phyloP scores from a whole-genome alignment of 2,888 invertebrate genomes.

The Pseudoips prasinana region DNA sequence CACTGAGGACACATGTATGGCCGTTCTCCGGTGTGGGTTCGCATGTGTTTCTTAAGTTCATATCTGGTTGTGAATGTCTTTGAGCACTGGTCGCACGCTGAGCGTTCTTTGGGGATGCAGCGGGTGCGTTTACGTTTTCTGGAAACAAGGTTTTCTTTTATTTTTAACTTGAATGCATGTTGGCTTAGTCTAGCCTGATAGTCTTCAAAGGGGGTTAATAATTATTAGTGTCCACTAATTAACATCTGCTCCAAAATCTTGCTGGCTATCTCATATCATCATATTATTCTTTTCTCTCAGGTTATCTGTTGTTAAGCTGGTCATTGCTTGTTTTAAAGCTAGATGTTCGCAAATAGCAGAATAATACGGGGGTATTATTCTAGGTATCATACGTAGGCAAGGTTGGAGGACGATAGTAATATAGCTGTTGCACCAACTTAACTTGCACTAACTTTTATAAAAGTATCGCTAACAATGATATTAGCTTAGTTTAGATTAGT shows the following conservation, averaged over 20 bases:
- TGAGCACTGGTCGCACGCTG: slow-evolving; percentile 54
- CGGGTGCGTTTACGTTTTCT: slow-evolving; percentile 34
- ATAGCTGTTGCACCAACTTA: no score
- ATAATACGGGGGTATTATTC: no score
- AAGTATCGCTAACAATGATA: no score
- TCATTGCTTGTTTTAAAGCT: no score
- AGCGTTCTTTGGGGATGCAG: slow-evolving; percentile 36
- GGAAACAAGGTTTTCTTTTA: slow-evolving; percentile 6
- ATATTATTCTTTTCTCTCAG: background rate
- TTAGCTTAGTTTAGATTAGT: no score
- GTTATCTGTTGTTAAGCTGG: no score
- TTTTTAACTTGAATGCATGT: background rate
- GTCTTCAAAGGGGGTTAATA: background rate
- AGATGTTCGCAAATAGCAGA: no score
- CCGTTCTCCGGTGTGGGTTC: slow-evolving; percentile 63
- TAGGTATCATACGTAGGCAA: no score
- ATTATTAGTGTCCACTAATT: background rate
- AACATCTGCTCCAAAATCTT: background rate
- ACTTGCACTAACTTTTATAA: no score
- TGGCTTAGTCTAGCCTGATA: background rate
- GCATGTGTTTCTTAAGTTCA: slow-evolving; percentile 58
- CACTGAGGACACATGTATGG: slow-evolving; percentile 70
- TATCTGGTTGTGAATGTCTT: slow-evolving; percentile 59
- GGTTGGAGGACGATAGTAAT: no score
- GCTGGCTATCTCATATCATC: background rate